These are phyloP conservation scores for Epinephelus fuscoguttatus DNA, from an alignment of 2,113 vertebrate genomes.

Conservation along the genomic window DNA sequence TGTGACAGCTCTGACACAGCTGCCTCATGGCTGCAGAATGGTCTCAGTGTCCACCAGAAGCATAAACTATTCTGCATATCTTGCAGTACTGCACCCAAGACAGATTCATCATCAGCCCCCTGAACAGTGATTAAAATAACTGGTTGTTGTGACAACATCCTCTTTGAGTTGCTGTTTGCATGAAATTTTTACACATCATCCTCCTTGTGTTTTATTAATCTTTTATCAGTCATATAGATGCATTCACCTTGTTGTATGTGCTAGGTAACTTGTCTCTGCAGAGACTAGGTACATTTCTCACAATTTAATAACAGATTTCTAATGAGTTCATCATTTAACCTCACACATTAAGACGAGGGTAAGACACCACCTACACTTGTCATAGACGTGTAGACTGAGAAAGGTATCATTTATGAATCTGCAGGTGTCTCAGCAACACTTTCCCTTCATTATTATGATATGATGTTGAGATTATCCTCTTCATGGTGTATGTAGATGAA, in stretches of 20 bases:
- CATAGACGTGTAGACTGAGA: neutral
- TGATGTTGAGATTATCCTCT: neutral
- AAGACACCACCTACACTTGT: neutral
- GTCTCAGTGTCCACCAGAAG: neutral
- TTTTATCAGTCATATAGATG: neutral
- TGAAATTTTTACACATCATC: neutral
- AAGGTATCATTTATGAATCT: neutral
- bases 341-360: neutral
- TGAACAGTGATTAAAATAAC: neutral
- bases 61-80: neutral
- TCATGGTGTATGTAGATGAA: neutral
- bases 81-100: neutral
- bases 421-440: too few relatives aligned
- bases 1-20: conserved; percentile 1
- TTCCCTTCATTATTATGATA: neutral
- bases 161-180: neutral
- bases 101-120: neutral
- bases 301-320: neutral
- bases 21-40: neutral
- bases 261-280: neutral
- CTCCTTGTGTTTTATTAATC: neutral
- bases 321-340: neutral
- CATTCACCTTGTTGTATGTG: neutral
- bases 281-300: neutral
- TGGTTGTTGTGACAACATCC: neutral